A percentile compares a stretch with the other conserved stretches of the same genome.
These are phyloP conservation scores for Hemaris fuciformis DNA, from an alignment of 2,888 invertebrate species.

Conservation along the genomic window DNA sequence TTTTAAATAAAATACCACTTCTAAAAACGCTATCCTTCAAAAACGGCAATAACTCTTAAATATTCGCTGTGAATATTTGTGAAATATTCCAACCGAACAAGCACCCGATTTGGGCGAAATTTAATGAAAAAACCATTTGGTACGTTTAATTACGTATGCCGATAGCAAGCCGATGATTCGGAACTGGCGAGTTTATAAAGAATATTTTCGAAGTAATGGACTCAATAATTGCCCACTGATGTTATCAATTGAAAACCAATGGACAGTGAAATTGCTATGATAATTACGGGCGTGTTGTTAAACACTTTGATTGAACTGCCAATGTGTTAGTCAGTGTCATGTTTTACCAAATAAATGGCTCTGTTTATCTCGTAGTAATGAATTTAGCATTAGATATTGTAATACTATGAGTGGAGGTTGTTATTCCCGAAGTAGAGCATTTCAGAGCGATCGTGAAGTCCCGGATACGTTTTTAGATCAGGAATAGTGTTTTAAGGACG, in stretches of 20 bases:
- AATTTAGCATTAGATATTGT: too few relatives aligned
- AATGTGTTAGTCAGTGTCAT: neutral
- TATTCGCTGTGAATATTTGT: neutral
- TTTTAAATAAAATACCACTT: neutral
- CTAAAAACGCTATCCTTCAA: neutral
- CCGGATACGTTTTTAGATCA: too few relatives aligned
- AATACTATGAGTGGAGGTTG: too few relatives aligned
- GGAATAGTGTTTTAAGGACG: too few relatives aligned
- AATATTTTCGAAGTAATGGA: slow-evolving; percentile 10
- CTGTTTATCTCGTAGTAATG: neutral
- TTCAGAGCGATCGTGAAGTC: too few relatives aligned
- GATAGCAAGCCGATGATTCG: neutral
- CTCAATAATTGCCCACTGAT: slow-evolving; percentile 12
- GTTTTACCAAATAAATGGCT: neutral
- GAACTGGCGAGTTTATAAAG: neutral
- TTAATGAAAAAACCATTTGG: neutral
- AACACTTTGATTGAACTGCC: neutral
- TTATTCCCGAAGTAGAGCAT: too few relatives aligned
- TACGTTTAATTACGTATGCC: slow-evolving; percentile 1
- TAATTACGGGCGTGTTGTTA: neutral
- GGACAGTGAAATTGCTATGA: slow-evolving; percentile 14
- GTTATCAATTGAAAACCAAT: slow-evolving; percentile 14
- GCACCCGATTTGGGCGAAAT: neutral
- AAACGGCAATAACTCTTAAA: neutral
- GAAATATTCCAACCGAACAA: neutral